Evolutionary conservation across 92 coral and sea anemone genomes (phyloP), one percentile per base, ranked within the genome.

Genomic region (Epizoanthus illoricatus): DNA sequence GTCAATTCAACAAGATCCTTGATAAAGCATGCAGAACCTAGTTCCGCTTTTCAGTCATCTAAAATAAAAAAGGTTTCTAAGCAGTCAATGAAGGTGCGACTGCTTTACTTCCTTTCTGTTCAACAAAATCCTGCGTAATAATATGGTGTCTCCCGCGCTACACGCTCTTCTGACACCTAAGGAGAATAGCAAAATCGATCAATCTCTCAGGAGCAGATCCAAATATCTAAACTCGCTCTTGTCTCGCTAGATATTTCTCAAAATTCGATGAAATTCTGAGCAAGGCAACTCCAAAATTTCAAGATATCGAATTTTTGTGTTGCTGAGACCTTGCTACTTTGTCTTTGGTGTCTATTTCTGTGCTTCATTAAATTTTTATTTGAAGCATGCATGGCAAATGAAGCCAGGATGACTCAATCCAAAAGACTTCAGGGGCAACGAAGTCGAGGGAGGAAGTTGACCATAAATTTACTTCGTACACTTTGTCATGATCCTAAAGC

Each of bases 101-200:
- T 41, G 86, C 84, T 79, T 76, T 70, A 89, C 91, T 93, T 88
- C 94, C 92, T 93, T 84, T 79, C 94, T 85, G 80, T 88, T 90
- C 90, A 71, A 57, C 75, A 74, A 62, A 90, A 83, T 87, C 87
- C 97, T 90, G 90, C 90, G 93, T 91, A 91, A 75, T 71, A 66
- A 76, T 78, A 64, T 78, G 82, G 78, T 87, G 74, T 86, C 89
- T 86, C 94, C 94, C 97, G 94, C 94, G 94, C 86, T 80, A 70
- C 88, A 20, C 85, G 74, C 72, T 72, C 80, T 45, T 17, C 8
- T 69, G 47, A 59, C 17, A 55, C 71, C 39, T 88, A 42, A 15
- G 62, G 91, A 88, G 91, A 88, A 88, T 84, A 13, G 8, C 20
- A n/a, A 3, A 13, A 12, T 56, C 43, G 82, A 78, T 78, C 82